Evolutionary conservation across 2,113 vertebrate genomes (phyloP), one percentile per base, ranked within the genome.

Genomic region (Nibea albiflora): DNA sequence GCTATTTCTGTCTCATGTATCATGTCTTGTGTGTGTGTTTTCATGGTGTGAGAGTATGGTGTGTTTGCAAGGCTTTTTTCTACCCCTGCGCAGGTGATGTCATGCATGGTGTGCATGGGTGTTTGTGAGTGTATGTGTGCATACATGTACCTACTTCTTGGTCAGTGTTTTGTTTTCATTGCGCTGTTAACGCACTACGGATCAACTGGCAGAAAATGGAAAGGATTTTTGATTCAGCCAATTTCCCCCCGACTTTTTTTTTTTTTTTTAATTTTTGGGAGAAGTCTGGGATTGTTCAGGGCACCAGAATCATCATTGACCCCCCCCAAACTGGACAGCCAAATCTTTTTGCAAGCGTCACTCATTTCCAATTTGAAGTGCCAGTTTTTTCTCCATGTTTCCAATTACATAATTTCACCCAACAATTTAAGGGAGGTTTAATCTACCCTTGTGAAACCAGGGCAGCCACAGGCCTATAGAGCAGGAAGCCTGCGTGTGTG

Each of bases 91-190:
- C 73, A 84, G 85, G 88, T 88, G 88, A 78, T 81, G 74, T 92
- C 84, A 83, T 82, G 86, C 87, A 92, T 90, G 88, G 80, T 58
- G 71, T 78, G 78, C 11, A n/a, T 72, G 80, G 8, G 56, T n/a
- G 65, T 75, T 39, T 20, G 26, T 20, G 26, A 20, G 49, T 54
- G 82, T 39, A 53, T 62, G 78, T 65, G 75, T 71, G 58, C 64
- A 58, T 91, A 86, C 79, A 62, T 90, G 78, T 89, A 81, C 71
- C 68, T 72, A 89, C 28, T 84, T 83, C 66, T 70, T 73, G 68
- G 81, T 87, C 88, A 81, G 69, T 90, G 81, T 92, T 91, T 89
- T 84, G 84, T 93, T 91, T 85, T 90, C 85, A 87, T 90, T 87
- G 80, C 65, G 72, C 70, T 88, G 46, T 87, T 76, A 53, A 78